These are phyloP conservation scores for Donacobius atricapilla DNA, from an alignment of 2,113 vertebrate genomes.

Conservation along the genomic window DNA sequence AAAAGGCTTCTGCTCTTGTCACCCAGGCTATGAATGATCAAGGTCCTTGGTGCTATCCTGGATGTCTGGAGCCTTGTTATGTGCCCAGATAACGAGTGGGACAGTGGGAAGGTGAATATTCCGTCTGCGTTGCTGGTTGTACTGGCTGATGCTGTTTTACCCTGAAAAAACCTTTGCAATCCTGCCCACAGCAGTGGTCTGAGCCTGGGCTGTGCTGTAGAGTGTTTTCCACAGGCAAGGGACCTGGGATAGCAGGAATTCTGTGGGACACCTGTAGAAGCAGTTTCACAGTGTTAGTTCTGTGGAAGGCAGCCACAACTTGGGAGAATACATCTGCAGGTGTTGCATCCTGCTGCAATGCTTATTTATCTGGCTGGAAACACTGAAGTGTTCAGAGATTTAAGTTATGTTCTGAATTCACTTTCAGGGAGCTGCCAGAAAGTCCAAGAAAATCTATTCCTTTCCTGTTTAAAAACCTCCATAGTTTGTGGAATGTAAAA, in stretches of 20 bases:
- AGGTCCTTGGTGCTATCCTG: not conserved
- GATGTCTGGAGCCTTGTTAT: not conserved
- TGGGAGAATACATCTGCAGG: not conserved
- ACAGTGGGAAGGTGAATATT: not conserved
- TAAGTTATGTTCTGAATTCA: not conserved
- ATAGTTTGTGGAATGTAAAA: not conserved
- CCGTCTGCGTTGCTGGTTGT: not conserved
- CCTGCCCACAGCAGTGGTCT: not conserved
- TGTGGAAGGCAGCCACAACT: not conserved
- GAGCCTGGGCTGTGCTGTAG: not conserved
- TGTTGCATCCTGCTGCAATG: not conserved
- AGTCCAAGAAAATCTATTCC: not conserved
- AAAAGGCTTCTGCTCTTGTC: not conserved
- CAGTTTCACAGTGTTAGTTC: not conserved
- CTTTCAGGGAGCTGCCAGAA: not conserved
- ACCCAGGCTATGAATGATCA: not conserved
- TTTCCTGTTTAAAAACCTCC: not conserved
- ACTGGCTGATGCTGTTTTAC: not conserved
- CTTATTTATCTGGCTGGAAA: not conserved
- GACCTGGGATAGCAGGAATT: not conserved
- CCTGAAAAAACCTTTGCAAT: not conserved
- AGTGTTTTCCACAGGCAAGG: not conserved
- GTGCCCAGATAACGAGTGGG: not conserved
- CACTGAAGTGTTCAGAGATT: not conserved
- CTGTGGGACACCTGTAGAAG: not conserved